Percentiles rank a stretch among this genome's conserved stretches.
These are phyloP conservation scores for Catharus fuscescens DNA, from an alignment of 2,113 vertebrate genomes.

Conservation along the genomic window DNA sequence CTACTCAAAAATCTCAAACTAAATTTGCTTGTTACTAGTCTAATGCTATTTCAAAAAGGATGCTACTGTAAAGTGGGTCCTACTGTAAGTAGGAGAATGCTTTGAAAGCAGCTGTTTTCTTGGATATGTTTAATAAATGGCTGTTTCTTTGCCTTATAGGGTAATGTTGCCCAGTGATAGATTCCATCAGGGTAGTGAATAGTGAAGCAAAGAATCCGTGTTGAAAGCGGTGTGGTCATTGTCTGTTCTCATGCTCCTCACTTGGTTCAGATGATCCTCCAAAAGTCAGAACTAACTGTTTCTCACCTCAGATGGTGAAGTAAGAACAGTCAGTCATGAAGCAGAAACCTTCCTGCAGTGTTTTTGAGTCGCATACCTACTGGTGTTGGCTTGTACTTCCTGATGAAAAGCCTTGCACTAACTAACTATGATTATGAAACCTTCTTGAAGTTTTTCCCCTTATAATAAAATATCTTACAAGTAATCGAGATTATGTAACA, in stretches of 20 bases:
- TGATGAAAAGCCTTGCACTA: neutral
- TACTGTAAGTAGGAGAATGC: neutral
- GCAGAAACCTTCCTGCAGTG: neutral
- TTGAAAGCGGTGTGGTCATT: neutral
- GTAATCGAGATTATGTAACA: neutral
- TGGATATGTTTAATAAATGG: neutral
- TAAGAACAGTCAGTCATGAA: neutral
- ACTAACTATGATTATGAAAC: neutral
- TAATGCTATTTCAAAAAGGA: neutral
- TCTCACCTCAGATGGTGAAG: neutral
- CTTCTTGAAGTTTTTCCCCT: neutral
- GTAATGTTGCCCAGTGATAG: slow-evolving; percentile 30
- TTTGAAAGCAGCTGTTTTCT: slow-evolving; percentile 33
- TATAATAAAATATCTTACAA: neutral
- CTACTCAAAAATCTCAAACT: neutral
- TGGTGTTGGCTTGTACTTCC: neutral
- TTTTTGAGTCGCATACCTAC: neutral
- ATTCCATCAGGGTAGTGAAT: neutral
- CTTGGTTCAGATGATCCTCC: neutral
- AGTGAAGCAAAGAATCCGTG: neutral
- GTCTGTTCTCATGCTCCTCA: neutral
- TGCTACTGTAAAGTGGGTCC: neutral
- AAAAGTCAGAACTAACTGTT: neutral
- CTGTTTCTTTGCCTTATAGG: slow-evolving; percentile 23
- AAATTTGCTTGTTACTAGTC: neutral